phyloP scores from a whole-genome alignment of 2,888 invertebrate genomes.

The Baccha elongata region DNA sequence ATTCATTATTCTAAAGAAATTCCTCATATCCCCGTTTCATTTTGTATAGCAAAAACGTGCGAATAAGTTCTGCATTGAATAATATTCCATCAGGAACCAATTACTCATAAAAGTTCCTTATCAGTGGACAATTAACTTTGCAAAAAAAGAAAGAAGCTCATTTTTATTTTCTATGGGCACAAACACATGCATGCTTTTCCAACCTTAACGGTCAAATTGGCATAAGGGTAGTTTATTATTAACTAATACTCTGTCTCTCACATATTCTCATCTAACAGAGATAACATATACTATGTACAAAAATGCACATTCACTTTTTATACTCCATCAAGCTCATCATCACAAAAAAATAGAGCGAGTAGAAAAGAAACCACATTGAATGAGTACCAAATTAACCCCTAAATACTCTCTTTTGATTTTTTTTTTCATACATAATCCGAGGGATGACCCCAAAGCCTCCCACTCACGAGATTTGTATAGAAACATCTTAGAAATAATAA shows the following conservation, averaged over 20 bases:
- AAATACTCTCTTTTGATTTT: conserved; percentile 49
- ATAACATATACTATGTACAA: not conserved
- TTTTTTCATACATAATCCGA: conserved; percentile 1
- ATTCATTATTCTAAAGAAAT: no score
- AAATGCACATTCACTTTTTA: conserved; percentile 67
- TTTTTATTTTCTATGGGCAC: conserved; percentile 5
- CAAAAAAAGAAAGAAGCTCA: conserved; percentile 38
- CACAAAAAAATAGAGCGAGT: not conserved
- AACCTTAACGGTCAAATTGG: not conserved
- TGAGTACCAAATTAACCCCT: conserved; percentile 66
- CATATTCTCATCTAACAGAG: not conserved
- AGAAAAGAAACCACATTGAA: conserved; percentile 39
- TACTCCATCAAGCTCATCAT: conserved; percentile 58
- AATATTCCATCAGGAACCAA: conserved; percentile 40
- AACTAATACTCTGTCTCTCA: conserved; percentile 10
- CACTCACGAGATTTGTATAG: conserved; percentile 26
- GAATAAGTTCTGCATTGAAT: conserved; percentile 17
- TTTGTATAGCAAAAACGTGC: conserved; percentile 1
- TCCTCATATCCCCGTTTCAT: not conserved
- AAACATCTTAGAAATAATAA: conserved; percentile 51
- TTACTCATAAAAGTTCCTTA: conserved; percentile 45
- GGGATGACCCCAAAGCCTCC: conserved; percentile 3
- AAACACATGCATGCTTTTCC: not conserved
- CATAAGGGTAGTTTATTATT: conserved; percentile 16
- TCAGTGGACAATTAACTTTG: conserved; percentile 41